Evolutionary conservation across 2,113 vertebrate genomes (phyloP), one percentile per base, ranked within the genome.

Genomic region (Bubo bubo): DNA sequence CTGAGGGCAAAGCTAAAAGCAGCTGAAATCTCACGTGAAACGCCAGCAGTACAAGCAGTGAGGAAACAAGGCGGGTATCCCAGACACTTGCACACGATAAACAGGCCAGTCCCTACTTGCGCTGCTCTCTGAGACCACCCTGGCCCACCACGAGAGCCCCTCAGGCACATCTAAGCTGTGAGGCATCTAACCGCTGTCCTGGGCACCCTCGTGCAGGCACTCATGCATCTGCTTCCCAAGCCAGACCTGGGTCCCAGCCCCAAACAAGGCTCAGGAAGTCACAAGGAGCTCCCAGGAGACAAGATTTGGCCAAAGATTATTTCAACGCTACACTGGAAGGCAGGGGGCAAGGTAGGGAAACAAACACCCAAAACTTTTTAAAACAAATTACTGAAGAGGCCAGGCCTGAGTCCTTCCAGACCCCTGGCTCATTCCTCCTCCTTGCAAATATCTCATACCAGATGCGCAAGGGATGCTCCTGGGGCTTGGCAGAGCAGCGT

Each of bases 161-260:
- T 20, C 2, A 3, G n/a, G 19, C 59, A 16, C 8, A 23, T 19
- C 30, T 39, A 14, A 59, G 52, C 59, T 37, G 16, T 2, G 27
- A 79, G 49, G 3, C 39, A 41, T 41, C 39, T 34, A 24, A 34
- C 55, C 9, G 9, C 50, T 22, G 5, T 5, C 56, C 41, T 3
- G 3, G 52, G 7, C 56, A 72, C 62, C 37, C 47, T 12, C 64
- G 28, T 9, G 45, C 34, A 28, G 15, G 34, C 77, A 12, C 26
- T 34, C 1, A 0, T 1, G 5, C 4, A 22, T 8, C 74, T 67
- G 43, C 39, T 64, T 11, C 41, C 58, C 14, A 4, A 4, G 15
- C 26, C 20, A 41, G 49, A 30, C 39, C 17, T 3, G 8, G 10
- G 21, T 8, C n/a, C 35, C 52, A 62, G 30, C 28, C 30, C 20